phyloP scores from a whole-genome alignment of 2,797 vertebrate genomes.

The Oceanodroma leucorhoa region DNA sequence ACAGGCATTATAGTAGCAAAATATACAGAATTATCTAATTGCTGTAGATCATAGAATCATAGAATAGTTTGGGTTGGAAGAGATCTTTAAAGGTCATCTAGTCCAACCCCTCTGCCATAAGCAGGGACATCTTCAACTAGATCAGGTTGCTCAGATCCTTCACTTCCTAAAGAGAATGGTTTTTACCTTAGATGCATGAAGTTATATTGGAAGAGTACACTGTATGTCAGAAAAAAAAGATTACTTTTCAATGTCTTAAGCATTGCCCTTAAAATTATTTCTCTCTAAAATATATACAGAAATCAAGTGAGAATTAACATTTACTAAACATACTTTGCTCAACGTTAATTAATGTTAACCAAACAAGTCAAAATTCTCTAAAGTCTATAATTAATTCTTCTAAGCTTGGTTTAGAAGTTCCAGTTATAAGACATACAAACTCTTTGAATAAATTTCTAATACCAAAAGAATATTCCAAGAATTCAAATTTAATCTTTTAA shows the following conservation, averaged over 20 bases:
- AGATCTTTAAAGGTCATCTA: background rate
- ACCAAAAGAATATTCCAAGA: background rate
- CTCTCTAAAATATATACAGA: background rate
- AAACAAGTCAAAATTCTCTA: background rate
- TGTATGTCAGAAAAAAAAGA: background rate
- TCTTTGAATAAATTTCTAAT: background rate
- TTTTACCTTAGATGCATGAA: background rate
- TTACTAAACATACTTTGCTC: background rate
- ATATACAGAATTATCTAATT: background rate
- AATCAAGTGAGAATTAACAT: background rate
- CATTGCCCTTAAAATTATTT: background rate
- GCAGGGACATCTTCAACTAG: background rate
- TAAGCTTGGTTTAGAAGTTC: background rate
- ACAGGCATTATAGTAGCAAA: background rate
- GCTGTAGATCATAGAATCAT: background rate
- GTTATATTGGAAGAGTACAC: background rate
- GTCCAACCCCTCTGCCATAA: background rate
- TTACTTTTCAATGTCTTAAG: background rate
- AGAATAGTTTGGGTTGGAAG: background rate
- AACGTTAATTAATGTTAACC: background rate
- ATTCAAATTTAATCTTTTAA: background rate
- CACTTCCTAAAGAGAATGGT: background rate
- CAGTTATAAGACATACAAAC: background rate
- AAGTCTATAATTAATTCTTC: background rate
- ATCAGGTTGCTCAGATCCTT: background rate